These are phyloP conservation scores for Zygogramma bicolorata DNA, from an alignment of 2,888 invertebrate species.

Conservation along the genomic window DNA sequence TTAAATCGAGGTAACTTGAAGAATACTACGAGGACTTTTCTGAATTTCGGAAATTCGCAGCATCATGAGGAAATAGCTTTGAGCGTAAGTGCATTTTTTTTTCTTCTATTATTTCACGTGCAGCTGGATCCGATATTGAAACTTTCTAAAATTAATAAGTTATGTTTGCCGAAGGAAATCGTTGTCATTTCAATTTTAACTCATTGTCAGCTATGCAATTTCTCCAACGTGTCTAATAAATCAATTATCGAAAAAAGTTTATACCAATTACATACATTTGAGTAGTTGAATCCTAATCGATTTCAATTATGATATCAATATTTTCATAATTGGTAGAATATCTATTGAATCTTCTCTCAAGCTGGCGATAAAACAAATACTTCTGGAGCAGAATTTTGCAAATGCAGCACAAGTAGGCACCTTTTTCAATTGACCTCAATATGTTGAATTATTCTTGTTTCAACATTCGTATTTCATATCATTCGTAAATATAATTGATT, in stretches of 20 bases:
- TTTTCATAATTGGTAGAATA: too few species aligned
- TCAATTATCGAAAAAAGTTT: not conserved
- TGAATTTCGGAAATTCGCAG: not conserved
- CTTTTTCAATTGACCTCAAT: not conserved
- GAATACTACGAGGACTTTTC: not conserved
- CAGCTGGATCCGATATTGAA: not conserved
- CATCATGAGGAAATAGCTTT: not conserved
- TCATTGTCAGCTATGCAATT: not conserved
- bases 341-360: too few species aligned
- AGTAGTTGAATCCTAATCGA: not conserved
- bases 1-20: slow-evolving; percentile 30
- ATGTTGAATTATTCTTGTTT: too few species aligned
- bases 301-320: not conserved
- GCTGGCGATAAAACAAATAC: too few species aligned
- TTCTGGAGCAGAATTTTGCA: not conserved
- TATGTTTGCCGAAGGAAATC: slow-evolving; percentile 1
- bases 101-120: not conserved
- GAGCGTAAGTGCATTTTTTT: not conserved
- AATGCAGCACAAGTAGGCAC: not conserved
- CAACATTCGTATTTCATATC: too few species aligned
- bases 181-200: not conserved
- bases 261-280: too few species aligned
- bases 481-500: not conserved
- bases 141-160: slow-evolving; percentile 8
- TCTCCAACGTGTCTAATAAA: not conserved